A percentile compares a stretch with the other conserved stretches of the same genome.
Evolutionary conservation across 1,140 invertebrate species (phyloP).

Genomic region (Tachypleus tridentatus): DNA sequence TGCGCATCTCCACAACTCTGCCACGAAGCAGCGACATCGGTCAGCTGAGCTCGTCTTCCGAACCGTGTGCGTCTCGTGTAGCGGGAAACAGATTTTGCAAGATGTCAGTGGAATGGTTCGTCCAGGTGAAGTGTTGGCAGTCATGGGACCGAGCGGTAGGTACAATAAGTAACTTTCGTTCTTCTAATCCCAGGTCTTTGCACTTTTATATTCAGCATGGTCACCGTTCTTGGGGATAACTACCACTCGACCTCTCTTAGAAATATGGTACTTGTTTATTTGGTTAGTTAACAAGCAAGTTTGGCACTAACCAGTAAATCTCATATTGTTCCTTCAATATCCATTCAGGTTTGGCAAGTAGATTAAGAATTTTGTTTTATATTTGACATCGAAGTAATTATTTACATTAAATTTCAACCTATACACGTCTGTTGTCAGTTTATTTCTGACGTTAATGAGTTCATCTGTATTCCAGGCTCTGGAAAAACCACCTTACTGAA

Average conservation of each 20-base stretch:
- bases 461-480: constrained; percentile 37
- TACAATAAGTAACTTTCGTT: not conserved
- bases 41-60: constrained; percentile 56
- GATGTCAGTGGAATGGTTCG: constrained; percentile 59
- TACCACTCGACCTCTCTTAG: no score
- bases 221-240: no score
- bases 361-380: constrained; percentile 13
- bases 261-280: no score
- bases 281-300: no score
- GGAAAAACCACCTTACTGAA: constrained; percentile 75
- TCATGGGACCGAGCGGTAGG: constrained; percentile 69
- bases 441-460: no score
- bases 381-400: not conserved
- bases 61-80: constrained; percentile 44
- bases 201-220: no score
- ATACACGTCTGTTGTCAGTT: no score
- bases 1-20: not conserved
- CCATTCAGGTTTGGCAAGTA: not conserved
- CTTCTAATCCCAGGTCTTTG: no score
- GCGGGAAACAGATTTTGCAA: constrained; percentile 47
- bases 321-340: no score
- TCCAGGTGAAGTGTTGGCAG: constrained; percentile 63
- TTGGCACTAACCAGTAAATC: no score
- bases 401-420: no score
- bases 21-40: constrained; percentile 23